Evolutionary conservation across 2,113 vertebrate genomes (phyloP).

Genomic region (Garra rufa): DNA sequence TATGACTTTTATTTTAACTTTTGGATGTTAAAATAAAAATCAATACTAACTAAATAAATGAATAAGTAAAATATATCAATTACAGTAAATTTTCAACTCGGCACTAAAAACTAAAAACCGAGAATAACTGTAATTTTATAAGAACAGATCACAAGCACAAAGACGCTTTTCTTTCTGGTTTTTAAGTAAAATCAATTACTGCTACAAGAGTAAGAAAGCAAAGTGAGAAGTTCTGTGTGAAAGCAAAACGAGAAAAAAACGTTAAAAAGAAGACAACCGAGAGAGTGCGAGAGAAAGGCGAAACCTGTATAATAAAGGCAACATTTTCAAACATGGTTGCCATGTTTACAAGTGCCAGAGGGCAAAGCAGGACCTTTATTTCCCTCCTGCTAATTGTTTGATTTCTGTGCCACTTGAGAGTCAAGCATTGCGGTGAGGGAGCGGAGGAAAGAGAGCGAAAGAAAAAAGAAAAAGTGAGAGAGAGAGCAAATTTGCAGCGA

Average conservation of each 20-base stretch:
- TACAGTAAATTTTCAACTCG: no score
- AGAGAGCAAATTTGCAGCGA: conserved; percentile 62
- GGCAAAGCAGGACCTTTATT: conserved; percentile 74
- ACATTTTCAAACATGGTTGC: conserved; percentile 67
- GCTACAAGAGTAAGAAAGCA: neutral
- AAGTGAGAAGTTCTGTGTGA: neutral
- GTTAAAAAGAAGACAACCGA: neutral
- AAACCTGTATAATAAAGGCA: conserved; percentile 64
- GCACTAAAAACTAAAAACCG: no score
- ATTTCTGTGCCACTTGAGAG: conserved; percentile 79
- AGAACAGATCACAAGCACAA: no score
- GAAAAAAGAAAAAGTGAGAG: conserved; percentile 52
- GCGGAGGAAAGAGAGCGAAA: conserved; percentile 54
- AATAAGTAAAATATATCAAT: no score
- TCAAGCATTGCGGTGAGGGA: conserved; percentile 51
- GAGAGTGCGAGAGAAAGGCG: conserved; percentile 25
- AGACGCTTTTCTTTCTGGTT: neutral
- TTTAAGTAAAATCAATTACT: neutral
- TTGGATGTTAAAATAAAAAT: no score
- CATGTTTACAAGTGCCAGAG: conserved; percentile 74
- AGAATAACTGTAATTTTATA: no score
- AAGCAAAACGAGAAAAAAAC: neutral
- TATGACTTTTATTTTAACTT: no score
- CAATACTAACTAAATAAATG: no score
- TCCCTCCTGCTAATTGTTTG: conserved; percentile 83